phyloP scores from a whole-genome alignment of 1,140 invertebrate species.

The Trichonephila clavipes region DNA sequence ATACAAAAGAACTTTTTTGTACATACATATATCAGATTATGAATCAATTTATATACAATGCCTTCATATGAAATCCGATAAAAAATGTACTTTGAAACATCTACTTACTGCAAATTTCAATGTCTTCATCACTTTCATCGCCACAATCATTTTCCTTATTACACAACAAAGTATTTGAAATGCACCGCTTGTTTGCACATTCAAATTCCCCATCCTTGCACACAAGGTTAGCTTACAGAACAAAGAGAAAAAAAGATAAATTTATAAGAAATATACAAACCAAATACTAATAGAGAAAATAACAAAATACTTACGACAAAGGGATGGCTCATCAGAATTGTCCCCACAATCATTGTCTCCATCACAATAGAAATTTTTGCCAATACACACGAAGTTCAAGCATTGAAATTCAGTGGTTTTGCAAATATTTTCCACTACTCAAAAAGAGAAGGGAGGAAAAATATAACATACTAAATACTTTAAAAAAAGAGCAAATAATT shows the following conservation, averaged over 20 bases:
- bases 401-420: slow-evolving; percentile 78
- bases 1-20: no score
- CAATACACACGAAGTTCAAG: slow-evolving; percentile 78
- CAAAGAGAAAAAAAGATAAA: neutral
- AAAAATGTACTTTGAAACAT: no score
- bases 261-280: neutral
- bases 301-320: slow-evolving; percentile 73
- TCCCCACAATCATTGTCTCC: slow-evolving; percentile 84
- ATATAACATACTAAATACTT: neutral
- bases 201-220: slow-evolving; percentile 81
- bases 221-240: slow-evolving; percentile 49
- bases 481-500: neutral
- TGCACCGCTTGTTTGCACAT: slow-evolving; percentile 82
- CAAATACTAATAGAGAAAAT: neutral
- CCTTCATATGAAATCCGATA: no score
- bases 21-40: no score
- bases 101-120: slow-evolving; percentile 80
- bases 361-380: slow-evolving; percentile 78
- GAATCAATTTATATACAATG: no score
- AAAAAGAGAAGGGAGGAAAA: slow-evolving; percentile 41
- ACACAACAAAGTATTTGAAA: slow-evolving; percentile 80
- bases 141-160: slow-evolving; percentile 84
- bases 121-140: slow-evolving; percentile 82
- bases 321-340: slow-evolving; percentile 78
- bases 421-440: slow-evolving; percentile 78